Percentiles rank a stretch among this genome's conserved stretches.
phyloP scores from a whole-genome alignment of 2,888 invertebrate species.

The Orgyia antiqua region DNA sequence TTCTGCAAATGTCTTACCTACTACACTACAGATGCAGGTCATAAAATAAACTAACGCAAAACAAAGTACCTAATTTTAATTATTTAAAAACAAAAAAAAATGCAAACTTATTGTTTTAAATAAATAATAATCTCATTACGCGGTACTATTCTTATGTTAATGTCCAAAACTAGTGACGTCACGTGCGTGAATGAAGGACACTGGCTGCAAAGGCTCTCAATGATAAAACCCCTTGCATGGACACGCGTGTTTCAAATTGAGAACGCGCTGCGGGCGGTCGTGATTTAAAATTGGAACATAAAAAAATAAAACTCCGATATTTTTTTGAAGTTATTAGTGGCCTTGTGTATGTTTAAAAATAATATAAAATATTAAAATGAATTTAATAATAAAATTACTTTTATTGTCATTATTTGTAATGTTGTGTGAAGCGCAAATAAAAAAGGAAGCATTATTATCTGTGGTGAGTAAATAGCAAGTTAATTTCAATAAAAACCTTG shows the following conservation, averaged over 20 bases:
- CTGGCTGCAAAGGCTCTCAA: constrained; percentile 13
- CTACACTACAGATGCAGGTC: no score
- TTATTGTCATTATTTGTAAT: constrained; percentile 13
- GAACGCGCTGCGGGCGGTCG: constrained; percentile 10
- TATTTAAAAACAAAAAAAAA: no score
- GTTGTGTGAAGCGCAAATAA: constrained; percentile 14
- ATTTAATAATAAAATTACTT: constrained; percentile 10
- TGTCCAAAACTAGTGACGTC: no score
- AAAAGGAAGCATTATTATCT: constrained; percentile 19
- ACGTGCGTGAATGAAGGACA: constrained; percentile 12
- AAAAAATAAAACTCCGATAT: neutral
- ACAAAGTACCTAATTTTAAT: no score
- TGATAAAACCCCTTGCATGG: constrained; percentile 24
- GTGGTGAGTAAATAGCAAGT: constrained; percentile 21
- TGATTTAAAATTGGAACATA: constrained; percentile 14
- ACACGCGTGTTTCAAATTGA: constrained; percentile 17
- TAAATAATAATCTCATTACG: no score
- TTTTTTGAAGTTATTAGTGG: neutral
- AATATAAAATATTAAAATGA: constrained; percentile 11
- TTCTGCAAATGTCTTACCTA: no score
- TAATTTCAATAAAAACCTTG: no score
- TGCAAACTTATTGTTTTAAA: no score
- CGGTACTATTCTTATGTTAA: no score
- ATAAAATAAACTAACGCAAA: no score
- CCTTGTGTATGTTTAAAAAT: neutral